phyloP scores from a whole-genome alignment of 2,113 vertebrate species.

The Psittacus erithacus region DNA sequence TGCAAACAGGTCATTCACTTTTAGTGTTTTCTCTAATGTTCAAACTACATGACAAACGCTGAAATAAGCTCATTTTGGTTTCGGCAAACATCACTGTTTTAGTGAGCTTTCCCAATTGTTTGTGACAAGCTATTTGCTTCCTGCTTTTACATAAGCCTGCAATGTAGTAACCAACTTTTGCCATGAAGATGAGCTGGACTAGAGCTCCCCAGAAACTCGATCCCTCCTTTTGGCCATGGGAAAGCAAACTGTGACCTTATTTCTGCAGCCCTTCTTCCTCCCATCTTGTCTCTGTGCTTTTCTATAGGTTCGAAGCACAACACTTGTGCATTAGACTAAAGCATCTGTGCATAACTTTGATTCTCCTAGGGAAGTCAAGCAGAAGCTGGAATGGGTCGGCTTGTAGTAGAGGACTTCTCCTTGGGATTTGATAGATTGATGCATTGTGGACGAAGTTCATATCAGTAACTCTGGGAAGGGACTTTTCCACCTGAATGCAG shows the following conservation, averaged over 20 bases:
- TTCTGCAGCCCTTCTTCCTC: not conserved
- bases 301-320: not conserved
- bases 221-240: not conserved
- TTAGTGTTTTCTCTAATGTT: not conserved
- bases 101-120: not conserved
- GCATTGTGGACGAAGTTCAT: not conserved
- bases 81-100: not conserved
- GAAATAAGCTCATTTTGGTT: slow-evolving; percentile 3
- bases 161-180: not conserved
- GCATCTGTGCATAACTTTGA: not conserved
- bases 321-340: not conserved
- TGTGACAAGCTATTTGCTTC: not conserved
- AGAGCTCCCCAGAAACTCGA: not conserved
- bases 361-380: not conserved
- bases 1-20: slow-evolving; percentile 7
- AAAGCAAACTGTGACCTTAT: not conserved
- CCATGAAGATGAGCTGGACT: not conserved
- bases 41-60: not conserved
- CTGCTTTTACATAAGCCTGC: not conserved
- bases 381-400: not conserved
- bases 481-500: not conserved
- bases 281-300: not conserved
- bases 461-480: not conserved
- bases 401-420: not conserved
- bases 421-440: not conserved